phyloP scores from a whole-genome alignment of 92 coral and sea anemone species.

The Metridium senile region DNA sequence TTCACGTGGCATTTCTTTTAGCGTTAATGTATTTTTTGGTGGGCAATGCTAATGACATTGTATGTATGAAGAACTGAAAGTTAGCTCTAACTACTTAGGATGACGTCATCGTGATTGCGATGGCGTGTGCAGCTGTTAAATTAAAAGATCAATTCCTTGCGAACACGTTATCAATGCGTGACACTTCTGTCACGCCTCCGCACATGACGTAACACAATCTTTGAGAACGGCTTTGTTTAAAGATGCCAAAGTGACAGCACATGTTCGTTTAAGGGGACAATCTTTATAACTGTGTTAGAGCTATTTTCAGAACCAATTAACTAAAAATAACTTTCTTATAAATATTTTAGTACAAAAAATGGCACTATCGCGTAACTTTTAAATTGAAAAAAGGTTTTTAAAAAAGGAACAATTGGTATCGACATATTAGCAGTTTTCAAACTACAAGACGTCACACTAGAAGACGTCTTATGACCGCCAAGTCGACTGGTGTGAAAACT shows the following conservation, averaged over 20 bases:
- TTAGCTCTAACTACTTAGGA: background rate
- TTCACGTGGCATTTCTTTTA: too few relatives aligned
- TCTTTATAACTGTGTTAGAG: background rate
- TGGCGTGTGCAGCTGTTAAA: background rate
- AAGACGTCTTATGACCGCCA: too few relatives aligned
- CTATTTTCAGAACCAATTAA: background rate
- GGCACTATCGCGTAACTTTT: background rate
- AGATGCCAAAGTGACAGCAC: background rate
- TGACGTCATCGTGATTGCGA: background rate
- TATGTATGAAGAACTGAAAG: too few relatives aligned
- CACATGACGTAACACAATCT: constrained; percentile 26
- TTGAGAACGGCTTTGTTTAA: background rate
- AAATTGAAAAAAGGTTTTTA: too few relatives aligned
- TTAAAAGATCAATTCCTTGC: background rate
- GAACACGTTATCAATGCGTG: constrained; percentile 17
- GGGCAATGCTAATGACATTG: too few relatives aligned
- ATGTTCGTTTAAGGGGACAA: background rate
- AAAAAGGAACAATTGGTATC: too few relatives aligned
- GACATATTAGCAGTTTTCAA: too few relatives aligned
- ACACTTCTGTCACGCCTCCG: constrained; percentile 29
- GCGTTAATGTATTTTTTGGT: too few relatives aligned
- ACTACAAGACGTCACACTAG: too few relatives aligned
- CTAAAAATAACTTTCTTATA: background rate
- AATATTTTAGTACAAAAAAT: background rate
- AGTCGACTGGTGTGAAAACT: too few relatives aligned